Conservation (phyloP, 2,888 invertebrate genomes). For the Aspidiotus rigidus region DNA sequence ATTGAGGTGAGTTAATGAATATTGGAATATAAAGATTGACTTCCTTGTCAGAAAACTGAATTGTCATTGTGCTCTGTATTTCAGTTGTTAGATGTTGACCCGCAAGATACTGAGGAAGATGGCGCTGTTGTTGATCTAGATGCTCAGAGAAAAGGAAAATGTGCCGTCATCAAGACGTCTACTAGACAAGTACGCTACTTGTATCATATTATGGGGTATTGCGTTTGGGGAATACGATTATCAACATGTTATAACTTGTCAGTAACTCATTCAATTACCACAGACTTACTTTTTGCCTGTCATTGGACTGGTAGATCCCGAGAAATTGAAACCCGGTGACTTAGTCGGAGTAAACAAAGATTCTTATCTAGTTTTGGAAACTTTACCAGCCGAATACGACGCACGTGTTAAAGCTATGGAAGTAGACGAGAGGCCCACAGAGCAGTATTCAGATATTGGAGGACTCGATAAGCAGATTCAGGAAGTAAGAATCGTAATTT, state of each 20-base stretch:
- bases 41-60: too few relatives aligned
- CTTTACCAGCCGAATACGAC: conserved; percentile 92
- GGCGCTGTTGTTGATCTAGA: conserved; percentile 98
- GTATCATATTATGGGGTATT: too few relatives aligned
- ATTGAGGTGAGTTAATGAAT: conserved; percentile 58
- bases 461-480: conserved; percentile 98
- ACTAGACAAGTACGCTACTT: conserved; percentile 57
- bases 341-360: conserved; percentile 91
- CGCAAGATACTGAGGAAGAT: conserved; percentile 92
- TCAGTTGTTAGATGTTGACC: conserved; percentile 87
- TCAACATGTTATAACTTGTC: neutral
- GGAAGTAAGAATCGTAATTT: conserved; percentile 43
- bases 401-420: conserved; percentile 98
- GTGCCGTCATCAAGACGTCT: conserved; percentile 98
- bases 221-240: neutral
- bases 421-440: conserved; percentile 97
- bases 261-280: neutral
- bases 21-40: neutral
- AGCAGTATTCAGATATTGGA: conserved; percentile 99
- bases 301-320: conserved; percentile 95
- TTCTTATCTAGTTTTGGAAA: conserved; percentile 95
- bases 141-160: conserved; percentile 96
- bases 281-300: conserved; percentile 99
- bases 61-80: conserved; percentile 14
- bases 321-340: conserved; percentile 94